Percentiles rank a stretch among this genome's conserved stretches.
phyloP scores from a whole-genome alignment of 2,113 vertebrate genomes.

The Pseudopodoces humilis region DNA sequence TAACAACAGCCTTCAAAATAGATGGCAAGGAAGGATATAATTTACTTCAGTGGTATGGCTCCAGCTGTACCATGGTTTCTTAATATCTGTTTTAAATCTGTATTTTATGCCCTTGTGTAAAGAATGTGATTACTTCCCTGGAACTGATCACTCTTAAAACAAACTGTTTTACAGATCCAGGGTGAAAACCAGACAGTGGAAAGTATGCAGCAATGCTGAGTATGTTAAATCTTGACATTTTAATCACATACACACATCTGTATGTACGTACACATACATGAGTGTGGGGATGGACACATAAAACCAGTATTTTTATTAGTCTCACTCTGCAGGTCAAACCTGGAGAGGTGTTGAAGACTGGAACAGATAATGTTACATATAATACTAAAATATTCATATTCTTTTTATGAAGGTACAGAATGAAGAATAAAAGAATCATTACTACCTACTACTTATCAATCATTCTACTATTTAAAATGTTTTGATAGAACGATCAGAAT shows the following conservation, averaged over 20 bases:
- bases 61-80: neutral
- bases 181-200: neutral
- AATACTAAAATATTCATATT: neutral
- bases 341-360: neutral
- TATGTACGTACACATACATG: rapidly evolving
- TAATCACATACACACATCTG: rapidly evolving
- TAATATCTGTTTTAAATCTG: neutral
- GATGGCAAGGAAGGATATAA: neutral
- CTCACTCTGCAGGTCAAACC: neutral
- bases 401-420: neutral
- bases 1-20: neutral
- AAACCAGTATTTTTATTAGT: neutral
- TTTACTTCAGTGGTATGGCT: neutral
- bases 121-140: rapidly evolving
- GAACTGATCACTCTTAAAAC: neutral
- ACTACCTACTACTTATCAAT: neutral
- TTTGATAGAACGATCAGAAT: neutral
- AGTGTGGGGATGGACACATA: neutral
- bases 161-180: neutral
- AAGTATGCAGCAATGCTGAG: neutral
- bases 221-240: neutral
- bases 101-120: neutral
- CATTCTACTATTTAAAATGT: neutral
- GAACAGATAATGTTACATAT: neutral
- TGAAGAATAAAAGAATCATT: neutral